A percentile compares a stretch with the other conserved stretches of the same genome.
Evolutionary conservation across 2,797 vertebrate genomes (phyloP).

Genomic region (Anableps anableps): DNA sequence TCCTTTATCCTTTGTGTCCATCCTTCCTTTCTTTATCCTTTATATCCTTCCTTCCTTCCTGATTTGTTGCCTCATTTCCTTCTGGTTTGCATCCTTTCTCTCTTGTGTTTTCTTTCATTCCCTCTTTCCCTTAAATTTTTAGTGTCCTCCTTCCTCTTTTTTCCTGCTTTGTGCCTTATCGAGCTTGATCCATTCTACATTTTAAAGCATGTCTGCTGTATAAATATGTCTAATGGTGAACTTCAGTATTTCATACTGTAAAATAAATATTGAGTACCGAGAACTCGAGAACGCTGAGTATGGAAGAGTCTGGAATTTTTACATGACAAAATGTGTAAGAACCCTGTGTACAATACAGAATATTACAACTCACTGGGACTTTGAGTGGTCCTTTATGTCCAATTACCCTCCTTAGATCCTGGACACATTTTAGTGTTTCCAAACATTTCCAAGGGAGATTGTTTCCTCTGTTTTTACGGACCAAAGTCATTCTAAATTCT

Average conservation of each 20-base stretch:
- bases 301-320: neutral
- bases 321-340: neutral
- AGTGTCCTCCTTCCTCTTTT: neutral
- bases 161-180: neutral
- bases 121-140: neutral
- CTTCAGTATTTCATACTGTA: neutral
- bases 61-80: neutral
- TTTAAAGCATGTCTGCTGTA: neutral
- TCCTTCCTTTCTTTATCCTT: neutral
- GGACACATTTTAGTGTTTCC: constrained; percentile 9
- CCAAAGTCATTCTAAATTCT: constrained; percentile 51
- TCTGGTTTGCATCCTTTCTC: neutral
- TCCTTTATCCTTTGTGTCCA: neutral
- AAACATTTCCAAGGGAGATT: constrained; percentile 42
- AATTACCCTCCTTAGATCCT: constrained; percentile 27
- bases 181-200: neutral
- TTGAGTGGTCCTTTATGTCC: constrained; percentile 15
- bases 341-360: neutral
- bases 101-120: too few species aligned
- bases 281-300: neutral
- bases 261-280: neutral
- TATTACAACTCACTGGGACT: constrained; percentile 1
- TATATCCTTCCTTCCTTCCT: neutral
- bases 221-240: neutral
- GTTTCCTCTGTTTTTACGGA: constrained; percentile 55